Evolutionary conservation across 1,140 invertebrate species (phyloP), one percentile per base, ranked within the genome.

Genomic region (Drosophila biarmipes): DNA sequence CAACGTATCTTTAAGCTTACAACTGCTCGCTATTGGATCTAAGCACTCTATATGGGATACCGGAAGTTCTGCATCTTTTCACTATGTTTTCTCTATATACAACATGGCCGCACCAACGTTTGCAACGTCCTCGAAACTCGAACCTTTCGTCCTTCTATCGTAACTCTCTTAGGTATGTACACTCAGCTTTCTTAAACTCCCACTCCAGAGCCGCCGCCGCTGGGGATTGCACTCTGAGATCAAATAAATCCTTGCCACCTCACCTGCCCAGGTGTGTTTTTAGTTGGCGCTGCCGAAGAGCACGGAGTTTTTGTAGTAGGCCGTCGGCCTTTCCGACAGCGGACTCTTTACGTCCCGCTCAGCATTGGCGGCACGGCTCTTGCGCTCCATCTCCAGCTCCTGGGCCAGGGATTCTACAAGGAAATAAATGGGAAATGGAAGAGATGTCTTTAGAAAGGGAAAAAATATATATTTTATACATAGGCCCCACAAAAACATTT

Each of bases 251-350:
- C 63, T 14, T 6, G 59, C 58, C 37, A 73, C 66, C 75, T 78
- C 71, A 61, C 66, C 62, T 54, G 34, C 5, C 14, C 35, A 54
- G 49, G 42, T 37, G 34, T 31, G 2, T 10, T 31, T 8, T 95
- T 96, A 97, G 94, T 96, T 97, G 86, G 96, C 96, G 80, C 95
- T 96, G 72, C 95, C 96, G 91, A 97, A 97, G 49, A 97, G 93
- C 64, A 97, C 96, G 12, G 96, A 96, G 92, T 96, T 97, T 92
- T 97, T 97, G 94, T 97, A 97, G 92, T 97, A 97, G 71, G 95
- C 94, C 78, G 94, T 93, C 35, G 94, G 81, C 80, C 95, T 93
- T 84, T 97, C 96, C 92, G 96, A 96, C 71, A 97, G 93, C 29
- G 96, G 96, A 89, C 96, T 96, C 92, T 97, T 97, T 37, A 97